Percentiles rank a stretch among this genome's conserved stretches.
Conservation (phyloP, 2,113 vertebrate species). For the Poicephalus gulielmi region DNA sequence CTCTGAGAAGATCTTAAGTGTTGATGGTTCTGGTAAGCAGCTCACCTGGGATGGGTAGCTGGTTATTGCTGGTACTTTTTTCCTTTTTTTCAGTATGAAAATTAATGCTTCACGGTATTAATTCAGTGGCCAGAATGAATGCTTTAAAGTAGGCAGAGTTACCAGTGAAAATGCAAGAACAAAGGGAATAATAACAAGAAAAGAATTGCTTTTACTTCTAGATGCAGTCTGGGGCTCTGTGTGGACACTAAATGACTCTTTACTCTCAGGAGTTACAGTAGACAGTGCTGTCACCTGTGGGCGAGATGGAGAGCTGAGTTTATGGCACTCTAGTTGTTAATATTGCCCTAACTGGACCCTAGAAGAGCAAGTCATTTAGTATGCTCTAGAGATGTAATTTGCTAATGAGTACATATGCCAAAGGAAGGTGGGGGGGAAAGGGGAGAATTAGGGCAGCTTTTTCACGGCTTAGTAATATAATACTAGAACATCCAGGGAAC, state of each 20-base stretch:
- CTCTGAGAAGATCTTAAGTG: neutral
- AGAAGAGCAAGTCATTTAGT: neutral
- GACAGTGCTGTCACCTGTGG: neutral
- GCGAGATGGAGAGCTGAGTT: neutral
- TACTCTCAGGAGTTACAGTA: neutral
- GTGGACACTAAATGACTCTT: neutral
- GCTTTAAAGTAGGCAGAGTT: neutral
- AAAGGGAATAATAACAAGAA: neutral
- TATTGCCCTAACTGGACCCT: neutral
- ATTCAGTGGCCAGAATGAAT: neutral
- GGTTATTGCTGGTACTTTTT: neutral
- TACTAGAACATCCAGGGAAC: neutral
- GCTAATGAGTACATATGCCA: fast-evolving
- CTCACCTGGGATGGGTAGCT: neutral
- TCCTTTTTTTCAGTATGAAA: no score
- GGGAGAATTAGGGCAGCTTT: neutral
- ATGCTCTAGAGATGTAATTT: neutral
- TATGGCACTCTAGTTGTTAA: neutral
- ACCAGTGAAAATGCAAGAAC: neutral
- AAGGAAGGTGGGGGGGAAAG: neutral
- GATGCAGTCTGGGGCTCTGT: neutral
- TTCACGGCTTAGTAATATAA: neutral
- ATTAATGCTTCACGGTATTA: neutral
- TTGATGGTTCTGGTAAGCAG: neutral
- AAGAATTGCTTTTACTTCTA: neutral